Evolutionary conservation across 1,140 invertebrate genomes (phyloP).

Genomic region (Aphis gossypii): DNA sequence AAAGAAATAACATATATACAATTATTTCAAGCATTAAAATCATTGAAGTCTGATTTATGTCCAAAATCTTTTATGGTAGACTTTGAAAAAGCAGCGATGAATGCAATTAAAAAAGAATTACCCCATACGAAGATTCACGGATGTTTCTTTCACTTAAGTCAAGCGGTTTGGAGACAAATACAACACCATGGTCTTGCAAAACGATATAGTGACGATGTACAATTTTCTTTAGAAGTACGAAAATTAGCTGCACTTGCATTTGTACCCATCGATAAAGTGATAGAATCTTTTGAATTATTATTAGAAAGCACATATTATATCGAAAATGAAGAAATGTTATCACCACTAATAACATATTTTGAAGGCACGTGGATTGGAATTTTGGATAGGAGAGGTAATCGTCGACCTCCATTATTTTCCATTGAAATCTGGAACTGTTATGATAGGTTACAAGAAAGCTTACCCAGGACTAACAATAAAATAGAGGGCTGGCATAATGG

Average conservation of each 20-base stretch:
- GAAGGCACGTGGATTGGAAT: slow-evolving; percentile 59
- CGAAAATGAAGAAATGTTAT: slow-evolving; percentile 2
- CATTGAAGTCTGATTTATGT: neutral
- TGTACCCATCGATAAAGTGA: neutral
- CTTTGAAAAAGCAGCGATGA: neutral
- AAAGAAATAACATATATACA: neutral
- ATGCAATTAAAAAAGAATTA: neutral
- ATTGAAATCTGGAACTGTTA: slow-evolving; percentile 55
- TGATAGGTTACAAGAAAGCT: neutral
- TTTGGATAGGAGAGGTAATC: slow-evolving; percentile 18
- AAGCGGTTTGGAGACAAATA: slow-evolving; percentile 59
- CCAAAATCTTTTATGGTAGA: neutral
- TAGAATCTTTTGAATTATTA: neutral
- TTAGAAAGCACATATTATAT: neutral
- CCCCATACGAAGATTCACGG: slow-evolving; percentile 20
- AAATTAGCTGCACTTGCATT: neutral
- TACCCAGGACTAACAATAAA: neutral
- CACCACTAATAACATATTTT: slow-evolving; percentile 54
- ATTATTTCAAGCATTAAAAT: slow-evolving; percentile 22
- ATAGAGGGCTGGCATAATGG: neutral
- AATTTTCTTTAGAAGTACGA: slow-evolving; percentile 46
- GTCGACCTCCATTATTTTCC: slow-evolving; percentile 48
- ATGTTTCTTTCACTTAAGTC: slow-evolving; percentile 59
- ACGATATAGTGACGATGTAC: slow-evolving; percentile 48
- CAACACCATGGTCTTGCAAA: slow-evolving; percentile 49